Conservation (phyloP, 2,888 invertebrate genomes). For the Neocrepidodera transversa region DNA sequence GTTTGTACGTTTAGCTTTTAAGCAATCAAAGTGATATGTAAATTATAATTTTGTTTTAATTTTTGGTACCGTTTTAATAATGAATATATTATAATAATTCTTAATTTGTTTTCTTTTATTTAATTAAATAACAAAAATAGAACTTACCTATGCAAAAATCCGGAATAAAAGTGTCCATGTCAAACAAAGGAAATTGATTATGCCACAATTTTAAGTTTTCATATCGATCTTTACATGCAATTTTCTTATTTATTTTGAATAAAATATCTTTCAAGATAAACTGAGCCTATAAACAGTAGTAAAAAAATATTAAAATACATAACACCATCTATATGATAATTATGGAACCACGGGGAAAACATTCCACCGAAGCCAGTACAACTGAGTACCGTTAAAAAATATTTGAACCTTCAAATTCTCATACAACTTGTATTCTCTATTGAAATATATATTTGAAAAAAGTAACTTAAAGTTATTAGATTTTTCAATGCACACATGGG, state of each 20-base stretch:
- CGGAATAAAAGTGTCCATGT: conserved; percentile 45
- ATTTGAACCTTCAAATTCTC: too few species aligned
- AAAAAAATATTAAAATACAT: too few species aligned
- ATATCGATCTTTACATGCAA: conserved; percentile 47
- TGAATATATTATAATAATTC: conserved; percentile 1
- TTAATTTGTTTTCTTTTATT: neutral
- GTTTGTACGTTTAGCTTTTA: conserved; percentile 29
- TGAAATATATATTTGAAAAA: too few species aligned
- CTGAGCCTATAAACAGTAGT: conserved; percentile 12
- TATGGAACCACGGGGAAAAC: too few species aligned
- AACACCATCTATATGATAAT: too few species aligned
- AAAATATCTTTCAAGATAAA: conserved; percentile 48
- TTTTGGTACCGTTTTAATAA: conserved; percentile 32
- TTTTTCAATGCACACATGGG: too few species aligned
- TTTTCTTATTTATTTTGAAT: conserved; percentile 46
- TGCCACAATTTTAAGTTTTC: conserved; percentile 44
- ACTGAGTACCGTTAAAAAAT: too few species aligned
- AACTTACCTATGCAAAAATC: conserved; percentile 52
- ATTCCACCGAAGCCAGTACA: too few species aligned
- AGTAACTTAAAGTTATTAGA: too few species aligned
- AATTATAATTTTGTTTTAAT: conserved; percentile 31
- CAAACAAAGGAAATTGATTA: conserved; percentile 52
- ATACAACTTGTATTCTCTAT: too few species aligned
- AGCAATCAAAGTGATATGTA: conserved; percentile 37
- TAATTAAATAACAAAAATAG: neutral